Evolutionary conservation across 2,888 invertebrate species (phyloP).

Genomic region (Melanchra persicariae): DNA sequence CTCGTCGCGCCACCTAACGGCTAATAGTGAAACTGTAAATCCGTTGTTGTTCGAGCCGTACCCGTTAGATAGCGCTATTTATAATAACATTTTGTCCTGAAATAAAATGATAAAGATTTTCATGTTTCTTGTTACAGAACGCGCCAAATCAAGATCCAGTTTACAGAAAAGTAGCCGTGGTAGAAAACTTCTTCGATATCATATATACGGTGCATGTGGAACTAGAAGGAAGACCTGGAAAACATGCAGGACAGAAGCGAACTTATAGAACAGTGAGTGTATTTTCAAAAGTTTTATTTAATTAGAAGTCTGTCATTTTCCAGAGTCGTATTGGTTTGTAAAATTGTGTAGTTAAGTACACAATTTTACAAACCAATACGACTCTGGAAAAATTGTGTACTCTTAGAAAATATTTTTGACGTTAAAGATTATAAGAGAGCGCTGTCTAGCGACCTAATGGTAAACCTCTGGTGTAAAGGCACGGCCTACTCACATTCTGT

Average conservation of each 20-base stretch:
- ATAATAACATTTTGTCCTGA: rapidly evolving
- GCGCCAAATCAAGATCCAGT: conserved; percentile 93
- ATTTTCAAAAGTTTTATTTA: neutral
- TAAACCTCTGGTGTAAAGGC: neutral
- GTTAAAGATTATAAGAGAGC: conserved; percentile 3
- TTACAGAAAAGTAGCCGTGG: conserved; percentile 98
- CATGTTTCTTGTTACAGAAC: conserved; percentile 91
- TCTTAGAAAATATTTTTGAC: too few species aligned
- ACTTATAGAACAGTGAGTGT: conserved; percentile 97
- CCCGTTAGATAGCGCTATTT: conserved; percentile 68
- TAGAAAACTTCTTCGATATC: conserved; percentile 99
- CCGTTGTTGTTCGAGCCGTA: rapidly evolving
- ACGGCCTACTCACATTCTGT: neutral
- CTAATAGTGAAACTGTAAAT: conserved; percentile 52
- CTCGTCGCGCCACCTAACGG: conserved; percentile 63
- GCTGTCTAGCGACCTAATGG: conserved; percentile 57
- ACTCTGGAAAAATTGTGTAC: too few species aligned
- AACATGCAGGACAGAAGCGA: conserved; percentile 99
- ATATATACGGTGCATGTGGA: conserved; percentile 99
- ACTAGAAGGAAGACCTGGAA: conserved; percentile 97
- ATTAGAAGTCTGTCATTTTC: neutral
- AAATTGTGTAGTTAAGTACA: too few species aligned
- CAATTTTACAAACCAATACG: too few species aligned
- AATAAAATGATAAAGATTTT: conserved; percentile 9
- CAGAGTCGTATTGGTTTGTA: too few species aligned